These are phyloP conservation scores for Condylostylus longicornis DNA, from an alignment of 1,140 invertebrate genomes.

Conservation along the genomic window DNA sequence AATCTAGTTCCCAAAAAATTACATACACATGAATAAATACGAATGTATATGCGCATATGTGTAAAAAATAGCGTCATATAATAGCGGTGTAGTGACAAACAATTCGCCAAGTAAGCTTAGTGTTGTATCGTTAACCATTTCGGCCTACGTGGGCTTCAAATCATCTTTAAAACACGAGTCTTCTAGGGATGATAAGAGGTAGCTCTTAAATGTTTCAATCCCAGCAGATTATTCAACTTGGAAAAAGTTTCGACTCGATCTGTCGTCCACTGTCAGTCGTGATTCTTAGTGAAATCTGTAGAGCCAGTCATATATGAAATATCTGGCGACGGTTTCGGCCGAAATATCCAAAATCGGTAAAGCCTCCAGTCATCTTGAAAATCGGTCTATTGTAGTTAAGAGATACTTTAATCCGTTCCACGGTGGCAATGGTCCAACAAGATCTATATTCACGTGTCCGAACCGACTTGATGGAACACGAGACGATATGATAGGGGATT, in stretches of 20 bases:
- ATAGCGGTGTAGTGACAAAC: too few relatives aligned
- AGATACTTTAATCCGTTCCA: slow-evolving; percentile 25
- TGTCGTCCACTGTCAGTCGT: slow-evolving; percentile 27
- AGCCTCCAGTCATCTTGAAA: slow-evolving; percentile 34
- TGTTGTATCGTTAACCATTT: too few relatives aligned
- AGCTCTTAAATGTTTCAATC: slow-evolving; percentile 18
- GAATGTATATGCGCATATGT: too few relatives aligned
- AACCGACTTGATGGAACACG: slow-evolving; percentile 8
- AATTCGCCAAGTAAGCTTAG: too few relatives aligned
- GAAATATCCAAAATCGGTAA: slow-evolving; percentile 29
- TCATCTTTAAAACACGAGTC: too few relatives aligned
- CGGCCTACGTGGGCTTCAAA: too few relatives aligned
- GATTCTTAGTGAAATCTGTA: slow-evolving; percentile 15
- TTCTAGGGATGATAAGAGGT: slow-evolving; percentile 31
- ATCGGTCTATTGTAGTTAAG: slow-evolving; percentile 33
- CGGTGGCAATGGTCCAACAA: slow-evolving; percentile 11
- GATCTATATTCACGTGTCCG: slow-evolving; percentile 4
- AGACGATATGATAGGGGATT: neutral
- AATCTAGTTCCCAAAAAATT: too few relatives aligned
- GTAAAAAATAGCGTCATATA: too few relatives aligned
- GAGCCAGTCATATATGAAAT: slow-evolving; percentile 17
- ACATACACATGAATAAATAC: too few relatives aligned
- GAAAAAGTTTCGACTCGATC: slow-evolving; percentile 25
- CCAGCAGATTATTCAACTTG: slow-evolving; percentile 11
- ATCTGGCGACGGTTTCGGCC: slow-evolving; percentile 15